Percentiles rank a stretch among this genome's conserved stretches.
phyloP scores from a whole-genome alignment of 1,140 invertebrate species.

The Leguminivora glycinivorella region DNA sequence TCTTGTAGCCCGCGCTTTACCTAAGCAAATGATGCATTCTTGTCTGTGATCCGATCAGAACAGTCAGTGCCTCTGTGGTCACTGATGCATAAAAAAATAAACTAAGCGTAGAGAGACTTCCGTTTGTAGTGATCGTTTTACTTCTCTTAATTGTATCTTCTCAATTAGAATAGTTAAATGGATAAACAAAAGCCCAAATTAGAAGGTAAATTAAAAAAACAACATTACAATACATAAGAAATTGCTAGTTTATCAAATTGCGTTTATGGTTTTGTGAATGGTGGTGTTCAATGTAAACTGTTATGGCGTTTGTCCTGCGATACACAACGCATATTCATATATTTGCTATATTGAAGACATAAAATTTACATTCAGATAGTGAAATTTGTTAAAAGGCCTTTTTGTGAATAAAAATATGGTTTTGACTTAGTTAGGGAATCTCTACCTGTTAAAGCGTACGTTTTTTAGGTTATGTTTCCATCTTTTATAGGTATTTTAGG shows the following conservation, averaged over 20 bases:
- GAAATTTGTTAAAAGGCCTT: slow-evolving; percentile 30
- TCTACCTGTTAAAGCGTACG: slow-evolving; percentile 36
- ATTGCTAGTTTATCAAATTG: neutral
- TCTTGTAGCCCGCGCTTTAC: too few relatives aligned
- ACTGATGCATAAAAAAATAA: slow-evolving; percentile 9
- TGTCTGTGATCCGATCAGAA: neutral
- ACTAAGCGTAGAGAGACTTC: slow-evolving; percentile 42
- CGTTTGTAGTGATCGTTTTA: slow-evolving; percentile 52
- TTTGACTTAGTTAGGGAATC: slow-evolving; percentile 32
- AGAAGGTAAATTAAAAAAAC: slow-evolving; percentile 40
- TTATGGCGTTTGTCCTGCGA: slow-evolving; percentile 77
- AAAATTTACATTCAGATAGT: slow-evolving; percentile 32
- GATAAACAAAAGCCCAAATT: slow-evolving; percentile 35
- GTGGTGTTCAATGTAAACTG: slow-evolving; percentile 57
- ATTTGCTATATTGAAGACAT: slow-evolving; percentile 45
- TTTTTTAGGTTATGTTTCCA: slow-evolving; percentile 85
- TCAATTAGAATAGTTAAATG: slow-evolving; percentile 7
- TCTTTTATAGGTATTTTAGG: slow-evolving; percentile 85
- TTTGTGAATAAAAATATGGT: slow-evolving; percentile 29
- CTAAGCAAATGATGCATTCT: neutral
- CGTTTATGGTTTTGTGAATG: slow-evolving; percentile 23
- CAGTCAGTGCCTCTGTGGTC: neutral
- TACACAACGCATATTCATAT: slow-evolving; percentile 75
- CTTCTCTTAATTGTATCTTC: slow-evolving; percentile 37
- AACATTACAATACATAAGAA: neutral